A percentile compares a stretch with the other conserved stretches of the same genome.
phyloP scores from a whole-genome alignment of 2,888 invertebrate genomes.

The Drosophila mulleri region DNA sequence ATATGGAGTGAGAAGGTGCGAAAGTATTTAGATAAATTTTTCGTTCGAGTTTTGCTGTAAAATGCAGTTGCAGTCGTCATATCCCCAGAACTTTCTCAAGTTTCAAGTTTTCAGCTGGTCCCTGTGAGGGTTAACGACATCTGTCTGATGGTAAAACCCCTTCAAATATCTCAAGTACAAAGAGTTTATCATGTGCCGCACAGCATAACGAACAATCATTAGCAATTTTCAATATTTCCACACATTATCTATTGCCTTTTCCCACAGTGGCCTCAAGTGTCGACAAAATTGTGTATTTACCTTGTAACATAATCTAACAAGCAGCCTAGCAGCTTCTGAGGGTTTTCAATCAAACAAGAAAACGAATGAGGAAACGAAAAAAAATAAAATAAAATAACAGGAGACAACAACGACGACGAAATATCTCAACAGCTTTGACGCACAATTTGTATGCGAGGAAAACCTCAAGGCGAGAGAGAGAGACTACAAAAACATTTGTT shows the following conservation, averaged over 20 bases:
- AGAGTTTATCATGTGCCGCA: slow-evolving; percentile 25
- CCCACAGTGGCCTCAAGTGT: slow-evolving; percentile 11
- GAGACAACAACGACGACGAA: slow-evolving; percentile 6
- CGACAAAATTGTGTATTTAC: slow-evolving; percentile 28
- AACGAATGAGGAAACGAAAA: background rate
- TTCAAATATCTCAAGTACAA: slow-evolving; percentile 9
- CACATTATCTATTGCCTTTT: slow-evolving; percentile 2
- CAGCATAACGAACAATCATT: slow-evolving; percentile 35
- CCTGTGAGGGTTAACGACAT: background rate
- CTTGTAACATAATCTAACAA: slow-evolving; percentile 55
- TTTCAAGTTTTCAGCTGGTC: background rate
- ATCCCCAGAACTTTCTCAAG: too few species aligned
- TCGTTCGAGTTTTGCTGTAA: background rate
- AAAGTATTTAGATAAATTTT: background rate
- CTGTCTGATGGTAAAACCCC: background rate
- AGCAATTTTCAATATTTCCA: slow-evolving; percentile 20
- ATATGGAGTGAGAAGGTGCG: background rate
- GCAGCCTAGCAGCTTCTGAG: slow-evolving; percentile 30
- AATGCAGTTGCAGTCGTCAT: background rate
- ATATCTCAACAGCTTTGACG: slow-evolving; percentile 61
- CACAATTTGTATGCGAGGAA: slow-evolving; percentile 55
- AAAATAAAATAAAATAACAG: background rate
- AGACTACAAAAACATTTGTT: slow-evolving; percentile 69
- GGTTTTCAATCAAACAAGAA: slow-evolving; percentile 56
- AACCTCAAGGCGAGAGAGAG: slow-evolving; percentile 36